Evolutionary conservation across 2,797 vertebrate species (phyloP).

Genomic region (Notolabrus celidotus): DNA sequence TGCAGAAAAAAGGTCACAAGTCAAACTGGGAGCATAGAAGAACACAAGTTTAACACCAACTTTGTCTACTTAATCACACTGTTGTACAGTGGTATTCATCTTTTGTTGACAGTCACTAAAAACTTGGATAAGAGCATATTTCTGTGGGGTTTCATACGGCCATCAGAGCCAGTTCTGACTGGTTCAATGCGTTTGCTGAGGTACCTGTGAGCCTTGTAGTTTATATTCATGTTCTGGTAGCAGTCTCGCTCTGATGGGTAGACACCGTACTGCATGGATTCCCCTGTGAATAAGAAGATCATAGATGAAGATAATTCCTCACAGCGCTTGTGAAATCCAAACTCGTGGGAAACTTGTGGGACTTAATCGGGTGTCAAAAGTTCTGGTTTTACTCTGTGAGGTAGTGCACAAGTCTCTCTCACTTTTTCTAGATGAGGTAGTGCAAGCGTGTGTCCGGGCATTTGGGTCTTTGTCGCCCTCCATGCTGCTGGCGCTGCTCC

Average conservation of each 20-base stretch:
- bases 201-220: conserved; percentile 82
- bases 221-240: conserved; percentile 76
- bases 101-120: too few species aligned
- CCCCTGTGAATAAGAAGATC: conserved; percentile 68
- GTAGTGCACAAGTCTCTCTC: background rate
- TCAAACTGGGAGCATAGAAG: background rate
- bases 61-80: too few species aligned
- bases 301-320: background rate
- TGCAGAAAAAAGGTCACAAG: conserved; percentile 4
- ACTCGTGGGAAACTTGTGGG: too few species aligned
- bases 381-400: conserved; percentile 18
- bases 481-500: conserved; percentile 96
- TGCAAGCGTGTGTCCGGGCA: conserved; percentile 80
- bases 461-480: conserved; percentile 92
- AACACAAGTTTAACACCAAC: background rate
- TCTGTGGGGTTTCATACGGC: too few species aligned
- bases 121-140: too few species aligned
- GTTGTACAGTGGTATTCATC: too few species aligned
- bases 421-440: conserved; percentile 84
- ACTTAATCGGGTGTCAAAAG: background rate
- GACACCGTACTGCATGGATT: conserved; percentile 76
- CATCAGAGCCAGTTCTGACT: too few species aligned
- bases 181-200: background rate
- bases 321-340: too few species aligned
- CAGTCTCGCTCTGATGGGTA: conserved; percentile 81